phyloP scores from a whole-genome alignment of 53 echinoderm and acorn worm genomes.

The Holothuria leucospilota region DNA sequence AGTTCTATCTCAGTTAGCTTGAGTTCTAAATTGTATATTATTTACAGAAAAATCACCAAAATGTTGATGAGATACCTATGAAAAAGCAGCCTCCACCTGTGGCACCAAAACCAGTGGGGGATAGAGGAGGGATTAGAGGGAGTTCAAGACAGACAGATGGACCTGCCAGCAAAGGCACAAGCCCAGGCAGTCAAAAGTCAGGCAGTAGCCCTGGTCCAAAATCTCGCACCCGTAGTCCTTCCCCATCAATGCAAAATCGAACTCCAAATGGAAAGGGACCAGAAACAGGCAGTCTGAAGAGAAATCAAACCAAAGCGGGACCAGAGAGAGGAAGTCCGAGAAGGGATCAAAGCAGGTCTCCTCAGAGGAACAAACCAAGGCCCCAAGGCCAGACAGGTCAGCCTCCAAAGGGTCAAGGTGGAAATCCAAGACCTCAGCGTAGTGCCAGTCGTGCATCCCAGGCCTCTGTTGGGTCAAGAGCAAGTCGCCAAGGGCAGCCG shows the following conservation, averaged over 20 bases:
- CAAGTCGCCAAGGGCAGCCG: constrained; percentile 3
- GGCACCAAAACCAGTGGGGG: constrained; percentile 8
- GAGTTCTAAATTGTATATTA: background rate
- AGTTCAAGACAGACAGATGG: background rate
- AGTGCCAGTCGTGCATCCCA: constrained; percentile 17
- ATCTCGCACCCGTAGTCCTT: constrained; percentile 10
- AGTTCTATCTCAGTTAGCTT: too few species aligned
- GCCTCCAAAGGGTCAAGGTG: background rate
- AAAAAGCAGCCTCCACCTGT: constrained; percentile 37
- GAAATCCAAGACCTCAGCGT: constrained; percentile 18
- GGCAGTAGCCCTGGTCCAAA: constrained; percentile 27
- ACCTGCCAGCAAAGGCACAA: background rate
- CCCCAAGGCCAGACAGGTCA: background rate
- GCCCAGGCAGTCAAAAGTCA: background rate
- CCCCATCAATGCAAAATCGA: background rate
- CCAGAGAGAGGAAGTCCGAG: constrained; percentile 1
- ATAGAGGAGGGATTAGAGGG: background rate
- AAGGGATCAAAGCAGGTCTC: constrained; percentile 34
- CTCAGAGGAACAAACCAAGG: constrained; percentile 17
- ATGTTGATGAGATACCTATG: background rate
- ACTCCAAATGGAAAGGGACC: constrained; percentile 9
- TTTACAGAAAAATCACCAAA: background rate
- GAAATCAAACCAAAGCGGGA: background rate
- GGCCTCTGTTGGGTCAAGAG: background rate
- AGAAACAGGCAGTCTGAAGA: constrained; percentile 25